Evolutionary conservation across 1,140 invertebrate species (phyloP).

Genomic region (Homalodisca vitripennis): DNA sequence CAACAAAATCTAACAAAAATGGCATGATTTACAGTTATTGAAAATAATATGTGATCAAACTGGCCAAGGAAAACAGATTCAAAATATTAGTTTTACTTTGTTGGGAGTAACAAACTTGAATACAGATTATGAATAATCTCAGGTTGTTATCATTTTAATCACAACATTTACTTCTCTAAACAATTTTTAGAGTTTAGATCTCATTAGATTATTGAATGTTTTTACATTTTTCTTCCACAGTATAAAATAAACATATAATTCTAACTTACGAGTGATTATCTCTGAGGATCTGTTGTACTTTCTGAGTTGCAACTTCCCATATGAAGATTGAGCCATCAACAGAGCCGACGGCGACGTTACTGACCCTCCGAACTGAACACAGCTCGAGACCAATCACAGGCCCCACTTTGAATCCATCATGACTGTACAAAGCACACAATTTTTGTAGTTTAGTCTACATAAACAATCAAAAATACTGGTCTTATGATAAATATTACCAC

Average conservation of each 20-base stretch:
- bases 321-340: constrained; percentile 88
- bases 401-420: constrained; percentile 91
- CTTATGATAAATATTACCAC: no score
- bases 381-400: no score
- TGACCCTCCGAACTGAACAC: constrained; percentile 91
- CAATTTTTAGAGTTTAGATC: neutral
- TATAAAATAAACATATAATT: no score
- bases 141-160: neutral
- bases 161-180: neutral
- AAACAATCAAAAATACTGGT: no score
- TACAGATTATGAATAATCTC: neutral
- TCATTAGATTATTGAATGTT: neutral
- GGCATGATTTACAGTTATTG: no score
- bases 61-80: no score
- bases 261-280: constrained; percentile 61
- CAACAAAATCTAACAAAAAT: no score
- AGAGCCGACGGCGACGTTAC: constrained; percentile 86
- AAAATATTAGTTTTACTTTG: no score
- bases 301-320: constrained; percentile 80
- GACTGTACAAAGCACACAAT: no score
- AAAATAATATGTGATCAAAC: no score
- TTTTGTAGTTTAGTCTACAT: no score
- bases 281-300: constrained; percentile 80
- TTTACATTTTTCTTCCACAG: neutral
- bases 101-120: no score